These are phyloP conservation scores for Ceratotherium simum DNA, from an alignment of 2,113 vertebrate species.

Conservation along the genomic window DNA sequence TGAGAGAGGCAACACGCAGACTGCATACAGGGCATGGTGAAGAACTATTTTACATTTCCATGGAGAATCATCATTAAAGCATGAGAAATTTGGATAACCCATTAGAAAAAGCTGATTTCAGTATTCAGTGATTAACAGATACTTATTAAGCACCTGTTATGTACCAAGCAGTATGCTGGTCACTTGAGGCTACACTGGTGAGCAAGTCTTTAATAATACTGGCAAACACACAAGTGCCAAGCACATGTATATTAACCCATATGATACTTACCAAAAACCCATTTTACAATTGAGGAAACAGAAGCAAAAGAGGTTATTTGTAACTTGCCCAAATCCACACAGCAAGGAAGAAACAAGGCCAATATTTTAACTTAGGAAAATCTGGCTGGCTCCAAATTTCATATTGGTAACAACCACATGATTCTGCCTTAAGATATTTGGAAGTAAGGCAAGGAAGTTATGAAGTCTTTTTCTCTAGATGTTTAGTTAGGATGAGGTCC, in stretches of 20 bases:
- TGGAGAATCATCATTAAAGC: background rate
- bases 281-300: background rate
- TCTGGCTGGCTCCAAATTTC: background rate
- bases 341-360: background rate
- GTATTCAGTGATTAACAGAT: background rate
- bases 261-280: background rate
- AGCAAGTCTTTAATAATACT: background rate
- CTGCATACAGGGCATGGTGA: background rate
- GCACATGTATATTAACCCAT: background rate
- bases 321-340: background rate
- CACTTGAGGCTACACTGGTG: background rate
- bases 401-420: background rate
- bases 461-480: background rate
- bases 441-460: slow-evolving; percentile 18
- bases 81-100: background rate
- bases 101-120: background rate
- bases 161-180: background rate
- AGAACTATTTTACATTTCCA: background rate
- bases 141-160: background rate
- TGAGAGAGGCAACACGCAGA: background rate
- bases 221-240: background rate
- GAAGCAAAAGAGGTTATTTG: background rate
- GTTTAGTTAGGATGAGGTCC: background rate
- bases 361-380: background rate
- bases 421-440: background rate